A percentile compares a stretch with the other conserved stretches of the same genome.
These are phyloP conservation scores for Triops longicaudatus DNA, from an alignment of 1,140 invertebrate species.

Conservation along the genomic window DNA sequence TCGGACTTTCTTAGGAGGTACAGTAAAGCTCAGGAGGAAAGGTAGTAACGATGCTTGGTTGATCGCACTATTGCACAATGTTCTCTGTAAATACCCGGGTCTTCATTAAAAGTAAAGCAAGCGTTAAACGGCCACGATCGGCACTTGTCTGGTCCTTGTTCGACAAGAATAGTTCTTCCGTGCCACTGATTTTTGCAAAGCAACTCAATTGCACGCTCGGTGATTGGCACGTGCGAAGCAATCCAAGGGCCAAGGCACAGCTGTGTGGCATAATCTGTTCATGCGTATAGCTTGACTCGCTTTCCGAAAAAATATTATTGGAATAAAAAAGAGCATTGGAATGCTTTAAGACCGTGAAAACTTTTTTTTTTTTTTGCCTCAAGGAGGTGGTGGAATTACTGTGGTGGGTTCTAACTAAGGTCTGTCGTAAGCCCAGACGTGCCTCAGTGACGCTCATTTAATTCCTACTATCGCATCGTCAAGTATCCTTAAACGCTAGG, in stretches of 20 bases:
- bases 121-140: constrained; percentile 13
- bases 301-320: background rate
- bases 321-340: background rate
- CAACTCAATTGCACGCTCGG: background rate
- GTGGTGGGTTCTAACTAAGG: background rate
- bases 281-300: constrained; percentile 5
- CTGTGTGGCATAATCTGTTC: background rate
- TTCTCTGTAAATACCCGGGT: background rate
- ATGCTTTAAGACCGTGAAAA: background rate
- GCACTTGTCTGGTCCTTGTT: background rate
- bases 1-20: background rate
- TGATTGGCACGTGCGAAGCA: constrained; percentile 10
- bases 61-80: background rate
- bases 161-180: background rate
- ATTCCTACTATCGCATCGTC: too few relatives aligned
- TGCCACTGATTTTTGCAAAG: constrained; percentile 12
- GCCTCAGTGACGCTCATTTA: background rate
- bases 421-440: background rate
- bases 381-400: background rate
- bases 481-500: too few relatives aligned
- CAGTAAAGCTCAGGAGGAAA: background rate
- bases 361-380: background rate
- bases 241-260: background rate
- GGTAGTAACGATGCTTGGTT: background rate
- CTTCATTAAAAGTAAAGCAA: background rate